Conservation (phyloP, 1,140 invertebrate species). For the Drosophila sp. region DNA sequence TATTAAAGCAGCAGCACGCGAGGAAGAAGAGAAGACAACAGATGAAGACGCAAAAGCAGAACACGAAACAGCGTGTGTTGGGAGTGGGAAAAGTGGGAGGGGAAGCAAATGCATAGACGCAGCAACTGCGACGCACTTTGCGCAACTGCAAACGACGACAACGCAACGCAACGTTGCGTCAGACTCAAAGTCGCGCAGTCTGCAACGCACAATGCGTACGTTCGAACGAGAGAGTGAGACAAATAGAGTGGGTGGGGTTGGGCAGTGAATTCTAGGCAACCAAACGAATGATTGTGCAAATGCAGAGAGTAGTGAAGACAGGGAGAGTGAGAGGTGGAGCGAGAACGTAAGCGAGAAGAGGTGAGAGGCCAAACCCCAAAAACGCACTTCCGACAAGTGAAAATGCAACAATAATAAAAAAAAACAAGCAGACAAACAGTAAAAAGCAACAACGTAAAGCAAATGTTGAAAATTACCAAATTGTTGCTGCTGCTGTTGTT, state of each 20-base stretch:
- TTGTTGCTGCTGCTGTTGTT: slow-evolving; percentile 38
- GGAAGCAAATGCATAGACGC: slow-evolving; percentile 22
- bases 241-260: slow-evolving; percentile 7
- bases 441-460: slow-evolving; percentile 47
- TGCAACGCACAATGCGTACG: slow-evolving; percentile 38
- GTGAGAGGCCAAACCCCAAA: slow-evolving; percentile 35
- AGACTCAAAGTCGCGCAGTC: slow-evolving; percentile 58
- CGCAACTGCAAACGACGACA: slow-evolving; percentile 70
- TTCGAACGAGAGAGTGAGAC: slow-evolving; percentile 15
- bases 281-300: slow-evolving; percentile 71
- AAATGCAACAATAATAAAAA: slow-evolving; percentile 63
- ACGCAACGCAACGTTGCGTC: slow-evolving; percentile 52
- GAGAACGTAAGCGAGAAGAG: background rate
- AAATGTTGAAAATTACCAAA: slow-evolving; percentile 52
- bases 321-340: slow-evolving; percentile 12
- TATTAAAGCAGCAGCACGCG: slow-evolving; percentile 48
- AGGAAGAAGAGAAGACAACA: slow-evolving; percentile 5
- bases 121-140: slow-evolving; percentile 66
- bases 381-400: slow-evolving; percentile 75
- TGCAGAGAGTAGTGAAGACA: slow-evolving; percentile 45
- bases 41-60: background rate
- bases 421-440: slow-evolving; percentile 37
- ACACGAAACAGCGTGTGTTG: slow-evolving; percentile 23
- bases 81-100: slow-evolving; percentile 14
- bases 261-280: slow-evolving; percentile 63